phyloP scores from a whole-genome alignment of 2,113 vertebrate species.

The Thalassarche chlororhynchos region DNA sequence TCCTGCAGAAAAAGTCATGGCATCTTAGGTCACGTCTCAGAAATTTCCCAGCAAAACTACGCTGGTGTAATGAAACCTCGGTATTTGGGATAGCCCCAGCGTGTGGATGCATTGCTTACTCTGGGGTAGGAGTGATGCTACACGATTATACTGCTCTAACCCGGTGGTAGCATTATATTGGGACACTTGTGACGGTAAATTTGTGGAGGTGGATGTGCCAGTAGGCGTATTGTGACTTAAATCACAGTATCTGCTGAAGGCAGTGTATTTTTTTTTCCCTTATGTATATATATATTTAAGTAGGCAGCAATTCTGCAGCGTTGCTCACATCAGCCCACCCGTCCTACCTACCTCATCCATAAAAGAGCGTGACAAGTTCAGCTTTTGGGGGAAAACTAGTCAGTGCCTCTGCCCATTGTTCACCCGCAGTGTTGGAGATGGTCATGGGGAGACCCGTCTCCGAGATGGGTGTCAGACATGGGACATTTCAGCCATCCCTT shows the following conservation, averaged over 20 bases:
- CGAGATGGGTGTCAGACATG: fast-evolving
- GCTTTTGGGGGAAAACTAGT: neutral
- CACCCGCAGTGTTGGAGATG: fast-evolving
- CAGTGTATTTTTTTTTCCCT: neutral
- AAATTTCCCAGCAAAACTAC: neutral
- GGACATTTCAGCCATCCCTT: neutral
- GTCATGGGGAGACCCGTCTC: neutral
- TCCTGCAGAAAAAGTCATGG: neutral
- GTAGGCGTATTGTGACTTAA: neutral
- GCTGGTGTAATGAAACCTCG: fast-evolving
- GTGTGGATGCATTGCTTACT: neutral
- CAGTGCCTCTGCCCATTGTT: fast-evolving
- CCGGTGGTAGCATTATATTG: neutral
- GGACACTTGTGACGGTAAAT: neutral
- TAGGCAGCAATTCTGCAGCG: neutral
- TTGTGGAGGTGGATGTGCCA: neutral
- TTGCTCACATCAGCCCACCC: constrained; percentile 3
- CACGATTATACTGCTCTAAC: neutral
- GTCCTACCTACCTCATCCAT: neutral
- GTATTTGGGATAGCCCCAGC: neutral
- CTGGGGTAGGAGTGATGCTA: neutral
- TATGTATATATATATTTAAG: constrained; percentile 1
- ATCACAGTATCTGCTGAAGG: constrained; percentile 17
- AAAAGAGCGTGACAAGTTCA: neutral
- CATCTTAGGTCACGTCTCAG: neutral